Evolutionary conservation across 2,113 vertebrate genomes (phyloP), one percentile per base, ranked within the genome.

Genomic region (Psammodynastes pulverulentus): DNA sequence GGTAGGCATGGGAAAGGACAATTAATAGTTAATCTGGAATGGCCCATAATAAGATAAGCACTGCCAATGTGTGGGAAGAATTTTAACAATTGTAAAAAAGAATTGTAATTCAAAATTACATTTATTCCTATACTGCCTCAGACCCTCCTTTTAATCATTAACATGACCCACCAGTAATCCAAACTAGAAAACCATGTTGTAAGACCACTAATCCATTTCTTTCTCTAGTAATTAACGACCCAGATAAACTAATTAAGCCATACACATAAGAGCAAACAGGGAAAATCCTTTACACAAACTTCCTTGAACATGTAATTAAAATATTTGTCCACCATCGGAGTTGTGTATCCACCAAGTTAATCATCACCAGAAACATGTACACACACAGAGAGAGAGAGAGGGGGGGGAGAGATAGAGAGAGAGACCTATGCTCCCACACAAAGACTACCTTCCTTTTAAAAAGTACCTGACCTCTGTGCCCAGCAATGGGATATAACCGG

Each of bases 1-100:
- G 34, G 12, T 72, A 34, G n/a, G 34, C 19, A 79, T 9, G 17
- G 62, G 72, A 17, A 9, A 51, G 21, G 79, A 48, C 17, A 87
- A 90, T 94, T 94, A 94, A 92, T 88, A 94, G 93, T 94, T 94
- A 94, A 95, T 95, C 88, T 91, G 91, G 56, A 94, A 94, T 92
- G 91, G 87, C 62, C 94, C 93, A 92, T 46, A 91, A 92, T 46
- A 91, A 93, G 49, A 51, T 90, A 79, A 92, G 48, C 79, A 79
- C 92, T 0, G 0, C 62, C 92, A 89, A 26, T 95, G 92, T 62
- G 29, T 34, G 62, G 62, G 29, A 67, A 67, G n/a, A 17, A 17
- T 34, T 34, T 67, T 67, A 67, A 67, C 34, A 67, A 67, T 67
- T 34, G 29, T 67, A 67, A 67, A 67, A 67, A 67, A 34, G 12